Conservation (phyloP, 2,797 vertebrate genomes). For the Coendou prehensilis region DNA sequence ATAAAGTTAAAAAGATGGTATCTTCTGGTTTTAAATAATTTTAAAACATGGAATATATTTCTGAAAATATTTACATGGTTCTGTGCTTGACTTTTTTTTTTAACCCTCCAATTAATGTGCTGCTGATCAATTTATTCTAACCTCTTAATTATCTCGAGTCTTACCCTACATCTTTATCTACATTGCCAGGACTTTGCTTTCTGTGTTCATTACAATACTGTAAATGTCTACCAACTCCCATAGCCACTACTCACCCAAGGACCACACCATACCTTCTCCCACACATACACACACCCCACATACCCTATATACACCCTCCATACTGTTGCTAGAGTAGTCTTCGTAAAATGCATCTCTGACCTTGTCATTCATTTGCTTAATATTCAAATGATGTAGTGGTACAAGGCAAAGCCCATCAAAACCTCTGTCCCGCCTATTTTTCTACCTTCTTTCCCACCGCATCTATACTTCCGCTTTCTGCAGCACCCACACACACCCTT, state of each 20-base stretch:
- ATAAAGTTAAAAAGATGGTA: not conserved
- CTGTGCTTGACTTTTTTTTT: not conserved
- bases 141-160: constrained; percentile 8
- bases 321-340: not conserved
- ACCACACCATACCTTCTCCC: too few relatives aligned
- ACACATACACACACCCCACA: rapidly evolving
- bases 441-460: not conserved
- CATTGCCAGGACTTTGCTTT: not conserved
- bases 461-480: not conserved
- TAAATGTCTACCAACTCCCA: not conserved
- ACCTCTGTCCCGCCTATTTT: not conserved
- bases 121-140: not conserved
- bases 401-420: not conserved
- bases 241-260: not conserved
- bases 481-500: not conserved
- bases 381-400: not conserved
- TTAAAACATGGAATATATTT: not conserved
- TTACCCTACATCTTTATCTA: not conserved
- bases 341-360: not conserved
- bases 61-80: not conserved
- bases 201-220: not conserved
- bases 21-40: constrained; percentile 35
- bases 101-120: not conserved
- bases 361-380: not conserved
- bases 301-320: not conserved